Evolutionary conservation across 2,797 vertebrate genomes (phyloP).

Genomic region (Pristis pectinata): DNA sequence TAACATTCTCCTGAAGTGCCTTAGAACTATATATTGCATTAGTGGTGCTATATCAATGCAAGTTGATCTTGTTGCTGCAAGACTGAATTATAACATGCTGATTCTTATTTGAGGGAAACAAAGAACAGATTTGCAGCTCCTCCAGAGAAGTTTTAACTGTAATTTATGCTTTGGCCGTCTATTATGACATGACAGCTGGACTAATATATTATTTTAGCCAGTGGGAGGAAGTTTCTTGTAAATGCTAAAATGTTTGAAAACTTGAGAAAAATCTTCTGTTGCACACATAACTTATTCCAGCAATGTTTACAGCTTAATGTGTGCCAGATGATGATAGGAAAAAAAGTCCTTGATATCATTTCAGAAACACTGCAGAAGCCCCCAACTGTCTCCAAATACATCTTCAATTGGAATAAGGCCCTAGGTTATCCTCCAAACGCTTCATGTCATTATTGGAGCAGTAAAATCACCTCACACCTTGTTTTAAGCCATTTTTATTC

Average conservation of each 20-base stretch:
- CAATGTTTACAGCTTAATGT: background rate
- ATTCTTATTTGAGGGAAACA: background rate
- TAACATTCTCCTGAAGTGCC: background rate
- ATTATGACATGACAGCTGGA: background rate
- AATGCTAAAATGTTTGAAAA: background rate
- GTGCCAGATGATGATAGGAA: background rate
- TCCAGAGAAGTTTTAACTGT: background rate
- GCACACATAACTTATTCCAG: background rate
- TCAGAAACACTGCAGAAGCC: background rate
- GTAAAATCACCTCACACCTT: background rate
- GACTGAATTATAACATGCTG: background rate
- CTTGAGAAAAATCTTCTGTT: constrained; percentile 6
- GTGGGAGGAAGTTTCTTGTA: background rate
- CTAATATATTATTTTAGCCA: background rate
- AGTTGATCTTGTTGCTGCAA: background rate
- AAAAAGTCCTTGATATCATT: background rate
- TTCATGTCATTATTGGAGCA: background rate
- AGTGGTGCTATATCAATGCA: background rate
- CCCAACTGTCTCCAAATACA: background rate
- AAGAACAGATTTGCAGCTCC: background rate
- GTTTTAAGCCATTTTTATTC: background rate
- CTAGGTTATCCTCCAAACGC: background rate
- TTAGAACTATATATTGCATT: background rate
- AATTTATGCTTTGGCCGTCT: background rate
- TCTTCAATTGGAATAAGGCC: background rate